These are phyloP conservation scores for Vulpes ferrilata DNA, from an alignment of 2,113 vertebrate species.

Conservation along the genomic window DNA sequence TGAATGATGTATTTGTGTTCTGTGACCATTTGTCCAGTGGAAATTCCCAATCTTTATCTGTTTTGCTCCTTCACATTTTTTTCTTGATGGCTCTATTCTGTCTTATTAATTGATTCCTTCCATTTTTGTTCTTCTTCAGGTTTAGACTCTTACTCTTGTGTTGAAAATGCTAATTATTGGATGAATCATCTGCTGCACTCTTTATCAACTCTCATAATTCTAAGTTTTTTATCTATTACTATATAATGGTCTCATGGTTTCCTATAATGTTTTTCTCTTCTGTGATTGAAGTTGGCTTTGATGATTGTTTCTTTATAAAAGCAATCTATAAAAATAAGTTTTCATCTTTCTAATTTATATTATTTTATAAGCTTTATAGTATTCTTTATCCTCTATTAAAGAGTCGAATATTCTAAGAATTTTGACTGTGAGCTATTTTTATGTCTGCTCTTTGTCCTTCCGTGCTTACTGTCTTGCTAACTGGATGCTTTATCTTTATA, in stretches of 20 bases:
- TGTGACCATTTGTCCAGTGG: background rate
- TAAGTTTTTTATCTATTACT: conserved; percentile 38
- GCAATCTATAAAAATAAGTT: conserved; percentile 43
- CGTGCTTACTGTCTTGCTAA: background rate
- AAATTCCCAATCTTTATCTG: conserved; percentile 40
- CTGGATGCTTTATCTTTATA: conserved; percentile 42
- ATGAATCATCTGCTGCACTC: background rate
- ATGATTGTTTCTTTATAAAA: conserved; percentile 50
- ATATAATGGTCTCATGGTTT: conserved; percentile 40
- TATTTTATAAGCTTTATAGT: conserved; percentile 50
- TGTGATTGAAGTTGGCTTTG: conserved; percentile 49
- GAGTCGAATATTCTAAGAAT: background rate
- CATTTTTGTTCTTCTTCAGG: conserved; percentile 29
- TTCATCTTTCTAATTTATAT: conserved; percentile 26
- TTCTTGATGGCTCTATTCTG: background rate
- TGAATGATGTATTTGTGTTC: conserved; percentile 7
- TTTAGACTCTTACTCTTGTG: conserved; percentile 39
- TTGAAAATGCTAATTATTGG: conserved; percentile 38
- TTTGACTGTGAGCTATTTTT: background rate
- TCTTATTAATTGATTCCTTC: conserved; percentile 48
- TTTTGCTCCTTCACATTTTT: conserved; percentile 24
- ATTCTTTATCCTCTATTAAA: background rate
- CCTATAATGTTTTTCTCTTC: conserved; percentile 19
- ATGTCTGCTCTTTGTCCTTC: conserved; percentile 16
- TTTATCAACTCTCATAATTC: conserved; percentile 20